Conservation (phyloP, 2,113 vertebrate genomes). For the Tupaia chinensis region DNA sequence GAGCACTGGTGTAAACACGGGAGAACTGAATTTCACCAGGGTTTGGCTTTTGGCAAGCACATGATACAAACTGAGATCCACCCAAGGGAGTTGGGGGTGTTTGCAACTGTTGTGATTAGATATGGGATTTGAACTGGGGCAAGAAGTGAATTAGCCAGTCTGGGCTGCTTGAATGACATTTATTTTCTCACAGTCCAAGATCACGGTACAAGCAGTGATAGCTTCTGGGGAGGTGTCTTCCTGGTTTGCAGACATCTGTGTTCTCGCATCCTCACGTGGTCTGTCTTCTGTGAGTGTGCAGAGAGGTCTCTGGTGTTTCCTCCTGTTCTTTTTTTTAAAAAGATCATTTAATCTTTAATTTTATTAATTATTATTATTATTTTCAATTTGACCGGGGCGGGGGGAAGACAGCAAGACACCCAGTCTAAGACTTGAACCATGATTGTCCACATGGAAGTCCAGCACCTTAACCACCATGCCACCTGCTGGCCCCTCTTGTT, state of each 20-base stretch:
- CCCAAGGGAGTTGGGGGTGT: background rate
- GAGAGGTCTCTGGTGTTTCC: background rate
- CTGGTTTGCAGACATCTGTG: background rate
- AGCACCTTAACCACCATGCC: too few species aligned
- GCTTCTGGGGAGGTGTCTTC: background rate
- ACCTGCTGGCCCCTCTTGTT: background rate
- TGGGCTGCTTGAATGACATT: background rate
- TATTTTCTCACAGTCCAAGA: background rate
- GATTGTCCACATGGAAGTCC: too few species aligned
- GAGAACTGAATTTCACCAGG: background rate
- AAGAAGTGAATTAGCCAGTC: background rate
- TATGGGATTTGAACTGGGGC: background rate
- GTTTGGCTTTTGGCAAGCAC: background rate
- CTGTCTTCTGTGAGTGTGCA: background rate
- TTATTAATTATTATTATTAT: too few species aligned
- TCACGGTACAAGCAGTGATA: background rate
- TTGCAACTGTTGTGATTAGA: background rate
- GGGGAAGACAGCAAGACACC: too few species aligned
- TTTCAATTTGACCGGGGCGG: too few species aligned
- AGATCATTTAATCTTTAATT: too few species aligned
- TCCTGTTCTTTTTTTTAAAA: background rate
- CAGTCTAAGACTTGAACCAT: too few species aligned
- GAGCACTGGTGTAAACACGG: too few species aligned
- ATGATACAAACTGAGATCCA: background rate
- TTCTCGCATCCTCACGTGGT: background rate